Base-by-base conservation (phyloP, 2,888 invertebrate genomes). In the Agrotis segetum region DNA sequence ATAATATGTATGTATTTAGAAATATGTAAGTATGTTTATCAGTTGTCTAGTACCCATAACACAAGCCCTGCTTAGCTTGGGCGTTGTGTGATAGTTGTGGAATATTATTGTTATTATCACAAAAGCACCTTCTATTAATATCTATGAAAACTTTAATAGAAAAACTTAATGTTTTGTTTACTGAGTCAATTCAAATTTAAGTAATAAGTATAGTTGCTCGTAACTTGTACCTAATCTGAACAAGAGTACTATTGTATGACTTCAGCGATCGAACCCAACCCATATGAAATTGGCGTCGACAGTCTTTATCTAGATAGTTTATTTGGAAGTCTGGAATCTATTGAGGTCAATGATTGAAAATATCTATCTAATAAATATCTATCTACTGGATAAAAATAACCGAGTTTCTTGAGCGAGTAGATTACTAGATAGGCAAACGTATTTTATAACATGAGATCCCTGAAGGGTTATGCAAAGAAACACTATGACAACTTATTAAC, bases 231-330 rank as follows among this genome's bases (percentile, higher is more conserved):
- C 44, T 67, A 56, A 77, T 71, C 24, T 68, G 68, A 9, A n/a
- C 7, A 13, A 46, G n/a, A 19, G 29, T 56, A 40, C 7, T 34
- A 6, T n/a, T 56, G 11, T 74, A 77, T 34, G 83, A 76, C 70
- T 82, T 85, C 84, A 50, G 19, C 14, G 44, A 74, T 56, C 69
- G 63, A 71, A 71, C 59, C 49, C 52, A 71, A 69, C 56, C 74
- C 47, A 61, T 72, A 66, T 59, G 49, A 79, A 82, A 68, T 74
- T 24, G 64, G 71, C 58, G 79, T 53, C 73, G 63, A 62, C 59
- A 29, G 67, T 70, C 76, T 73, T 53, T 77, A 69, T 74, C 78
- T 74, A 74, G 64, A 80, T 67, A 74, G 61, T 64, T 71, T 67
- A 67, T 72, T 71, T 70, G 64, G 34, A 46, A 52, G 63, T 79